Evolutionary conservation across 1,140 invertebrate genomes (phyloP), one percentile per base, ranked within the genome.

Genomic region (Leptinotarsa texana): DNA sequence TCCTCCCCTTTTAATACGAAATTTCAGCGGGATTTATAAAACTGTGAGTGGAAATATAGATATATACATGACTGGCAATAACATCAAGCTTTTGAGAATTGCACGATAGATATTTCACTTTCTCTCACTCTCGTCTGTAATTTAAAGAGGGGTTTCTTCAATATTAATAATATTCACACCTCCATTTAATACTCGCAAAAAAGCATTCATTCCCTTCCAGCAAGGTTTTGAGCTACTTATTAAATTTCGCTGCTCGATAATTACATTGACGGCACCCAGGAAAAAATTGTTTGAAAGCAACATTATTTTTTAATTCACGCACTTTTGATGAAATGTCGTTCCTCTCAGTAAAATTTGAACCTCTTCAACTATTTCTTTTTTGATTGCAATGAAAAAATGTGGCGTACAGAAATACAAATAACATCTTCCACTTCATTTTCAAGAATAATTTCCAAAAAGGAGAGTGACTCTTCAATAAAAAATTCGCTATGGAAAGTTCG

Each of bases 161-260:
- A 79, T 77, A 79, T 81, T 82, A 81, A 80, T 80, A 80, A 80
- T 78, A 77, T 79, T 82, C 80, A 81, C 81, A 82, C 81, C 81
- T 82, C 81, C 81, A 82, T 82, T 81, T 81, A 81, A 81, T 79
- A 77, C 75, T 72, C 65, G 49, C 21, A 71, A 75, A 79, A 79
- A 76, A 74, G 75, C 76, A 77, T 76, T 80, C 81, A 78, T 78
- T 78, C 81, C 80, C 78, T 77, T 77, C 78, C 76, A 70, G 51
- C 74, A 76, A 70, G 78, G 74, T 80, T 82, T 78, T 78, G 22
- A 82, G 81, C 78, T 81, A 80, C 80, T 81, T 82, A 82, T 82
- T 82, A 82, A 81, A 82, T 82, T 82, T 81, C 76, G 78, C 72
- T 78, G 79, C 79, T 81, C 81, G 79, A 81, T 82, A 81, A 82